Evolutionary conservation across 1,140 invertebrate genomes (phyloP).

Genomic region (Panagrolaimus sp.): DNA sequence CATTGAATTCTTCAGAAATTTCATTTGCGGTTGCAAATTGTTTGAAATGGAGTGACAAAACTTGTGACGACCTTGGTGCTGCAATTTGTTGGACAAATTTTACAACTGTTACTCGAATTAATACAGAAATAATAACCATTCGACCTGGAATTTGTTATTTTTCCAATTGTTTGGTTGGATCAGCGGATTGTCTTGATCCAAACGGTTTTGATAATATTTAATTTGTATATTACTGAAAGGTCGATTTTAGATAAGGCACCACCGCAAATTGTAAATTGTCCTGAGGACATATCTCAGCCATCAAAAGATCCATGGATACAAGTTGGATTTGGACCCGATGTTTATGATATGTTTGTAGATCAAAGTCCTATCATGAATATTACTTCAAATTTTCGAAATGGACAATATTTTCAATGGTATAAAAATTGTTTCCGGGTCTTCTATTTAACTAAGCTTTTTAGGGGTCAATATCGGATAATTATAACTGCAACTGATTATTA

Average conservation of each 20-base stretch:
- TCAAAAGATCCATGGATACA: not conserved
- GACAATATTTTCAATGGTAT: constrained; percentile 6
- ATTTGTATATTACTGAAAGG: not conserved
- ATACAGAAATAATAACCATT: not conserved
- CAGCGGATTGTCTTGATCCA: not conserved
- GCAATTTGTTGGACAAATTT: not conserved
- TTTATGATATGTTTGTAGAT: not conserved
- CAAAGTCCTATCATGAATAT: not conserved
- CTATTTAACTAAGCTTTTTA: not conserved
- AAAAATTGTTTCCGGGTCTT: not conserved
- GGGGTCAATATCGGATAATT: not conserved
- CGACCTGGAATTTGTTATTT: not conserved
- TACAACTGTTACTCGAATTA: constrained; percentile 10
- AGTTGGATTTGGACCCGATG: not conserved
- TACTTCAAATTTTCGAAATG: constrained; percentile 10
- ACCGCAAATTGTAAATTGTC: constrained; percentile 7
- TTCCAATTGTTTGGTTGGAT: not conserved
- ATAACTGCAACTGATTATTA: not conserved
- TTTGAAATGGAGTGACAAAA: not conserved
- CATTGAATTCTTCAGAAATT: not conserved
- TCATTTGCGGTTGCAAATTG: not conserved
- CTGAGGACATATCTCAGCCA: not conserved
- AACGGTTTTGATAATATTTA: not conserved
- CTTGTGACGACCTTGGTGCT: not conserved
- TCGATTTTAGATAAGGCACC: not conserved